A percentile compares a stretch with the other conserved stretches of the same genome.
These are phyloP conservation scores for Nipponia nippon DNA, from an alignment of 2,113 vertebrate genomes.

Conservation along the genomic window DNA sequence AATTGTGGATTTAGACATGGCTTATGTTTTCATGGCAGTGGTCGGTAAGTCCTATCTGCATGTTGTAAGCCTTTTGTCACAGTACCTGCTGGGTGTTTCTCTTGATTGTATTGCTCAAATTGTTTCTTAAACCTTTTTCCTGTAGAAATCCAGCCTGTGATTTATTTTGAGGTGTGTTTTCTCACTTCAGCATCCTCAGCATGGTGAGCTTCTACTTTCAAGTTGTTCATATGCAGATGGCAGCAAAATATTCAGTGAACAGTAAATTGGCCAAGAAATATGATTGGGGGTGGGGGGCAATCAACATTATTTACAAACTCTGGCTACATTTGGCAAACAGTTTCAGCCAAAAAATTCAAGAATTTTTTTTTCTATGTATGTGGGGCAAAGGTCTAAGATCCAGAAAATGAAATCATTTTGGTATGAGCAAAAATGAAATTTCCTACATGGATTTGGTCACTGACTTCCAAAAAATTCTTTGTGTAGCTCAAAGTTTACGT, in stretches of 20 bases:
- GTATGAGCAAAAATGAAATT: background rate
- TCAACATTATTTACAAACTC: background rate
- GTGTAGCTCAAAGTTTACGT: background rate
- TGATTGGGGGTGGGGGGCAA: background rate
- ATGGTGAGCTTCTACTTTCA: background rate
- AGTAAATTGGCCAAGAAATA: background rate
- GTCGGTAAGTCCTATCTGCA: background rate
- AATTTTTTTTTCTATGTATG: rapidly evolving
- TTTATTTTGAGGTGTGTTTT: background rate
- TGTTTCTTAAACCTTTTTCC: background rate
- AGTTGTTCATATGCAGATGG: background rate
- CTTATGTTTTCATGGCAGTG: background rate
- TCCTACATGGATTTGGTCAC: background rate
- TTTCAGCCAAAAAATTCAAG: background rate
- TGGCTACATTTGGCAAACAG: background rate
- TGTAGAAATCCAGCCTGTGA: background rate
- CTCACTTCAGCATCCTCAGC: background rate
- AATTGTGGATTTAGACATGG: background rate
- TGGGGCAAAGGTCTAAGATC: background rate
- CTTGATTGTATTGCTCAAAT: background rate
- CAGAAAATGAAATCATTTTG: background rate
- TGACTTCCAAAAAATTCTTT: background rate
- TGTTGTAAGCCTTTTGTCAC: background rate
- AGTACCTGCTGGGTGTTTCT: background rate
- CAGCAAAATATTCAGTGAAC: background rate